Evolutionary conservation across 2,888 invertebrate genomes (phyloP), one percentile per base, ranked within the genome.

Genomic region (Isotomurus palustris): DNA sequence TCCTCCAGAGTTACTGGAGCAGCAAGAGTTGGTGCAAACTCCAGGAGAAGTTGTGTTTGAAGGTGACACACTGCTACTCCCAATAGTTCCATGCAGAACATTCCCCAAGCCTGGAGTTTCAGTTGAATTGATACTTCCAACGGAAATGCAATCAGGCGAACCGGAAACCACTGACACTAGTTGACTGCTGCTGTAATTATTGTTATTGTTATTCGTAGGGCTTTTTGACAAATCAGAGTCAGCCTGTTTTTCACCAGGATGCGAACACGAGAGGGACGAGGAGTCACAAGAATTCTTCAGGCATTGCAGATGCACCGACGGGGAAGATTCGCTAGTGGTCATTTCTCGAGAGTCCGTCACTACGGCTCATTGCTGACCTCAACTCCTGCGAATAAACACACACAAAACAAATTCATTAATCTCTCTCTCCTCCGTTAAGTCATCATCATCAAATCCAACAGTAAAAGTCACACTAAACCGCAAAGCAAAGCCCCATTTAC

Each of bases 361-460:
- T 53, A 59, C 60, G 67, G 67, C 60, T 70, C 70, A 70, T 70
- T 59, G 58, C 68, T 70, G 68, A 70, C 68, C 68, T 61, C 60
- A 58, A 60, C 41, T 49, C 51, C 62, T 54, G 57, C 3, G 40
- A 60, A 54, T 24, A 28, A 53, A 56, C 28, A 62, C 53, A 52
- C 57, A 60, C 29, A 53, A 52, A 56, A 55, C 4, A 40, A 10
- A 17, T 35, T 43, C 12, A 36, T 36, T 44, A 41, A 35, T 43
- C 36, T 36, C 19, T 25, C 44, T 45, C 29, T 22, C 32, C 27
- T n/a, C 14, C 47, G 32, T 53, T n/a, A 35, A 22, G 29, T 45
- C 19, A 35, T 29, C 25, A 43, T 44, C 35, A 41, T 35, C 36
- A 44, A 38, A 19, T 8, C 38, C 5, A 38, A n/a, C 38, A 14